phyloP scores from a whole-genome alignment of 2,113 vertebrate species.

The Cnemophilus loriae region DNA sequence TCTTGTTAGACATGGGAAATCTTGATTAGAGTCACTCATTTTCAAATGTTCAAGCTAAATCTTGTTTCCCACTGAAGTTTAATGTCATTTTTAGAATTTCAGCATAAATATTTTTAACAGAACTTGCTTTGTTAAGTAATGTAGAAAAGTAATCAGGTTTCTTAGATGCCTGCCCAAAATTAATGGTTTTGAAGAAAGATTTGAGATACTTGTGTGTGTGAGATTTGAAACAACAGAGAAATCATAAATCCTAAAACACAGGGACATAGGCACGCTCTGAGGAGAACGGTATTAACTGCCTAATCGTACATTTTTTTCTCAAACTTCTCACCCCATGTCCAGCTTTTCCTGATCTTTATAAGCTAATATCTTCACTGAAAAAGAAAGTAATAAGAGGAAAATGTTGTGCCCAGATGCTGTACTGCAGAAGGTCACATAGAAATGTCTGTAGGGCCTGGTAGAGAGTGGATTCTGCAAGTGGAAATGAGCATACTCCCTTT shows the following conservation, averaged over 20 bases:
- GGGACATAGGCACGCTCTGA: not conserved
- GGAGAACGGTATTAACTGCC: not conserved
- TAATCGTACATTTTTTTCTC: not conserved
- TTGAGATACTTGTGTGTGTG: not conserved
- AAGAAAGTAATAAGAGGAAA: not conserved
- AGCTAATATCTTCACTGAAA: not conserved
- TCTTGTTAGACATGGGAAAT: not conserved
- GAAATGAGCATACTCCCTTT: not conserved
- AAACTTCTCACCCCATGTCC: not conserved
- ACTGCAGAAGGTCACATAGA: not conserved
- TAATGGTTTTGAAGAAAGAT: not conserved
- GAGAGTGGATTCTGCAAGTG: not conserved
- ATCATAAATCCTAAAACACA: not conserved
- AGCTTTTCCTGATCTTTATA: not conserved
- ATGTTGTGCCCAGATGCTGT: constrained; percentile 30
- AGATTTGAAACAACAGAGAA: not conserved
- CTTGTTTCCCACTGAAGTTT: not conserved
- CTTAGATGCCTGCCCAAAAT: not conserved
- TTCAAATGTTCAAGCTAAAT: not conserved
- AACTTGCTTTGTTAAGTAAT: not conserved
- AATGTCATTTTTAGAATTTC: constrained; percentile 7
- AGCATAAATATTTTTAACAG: constrained; percentile 16
- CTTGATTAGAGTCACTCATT: not conserved
- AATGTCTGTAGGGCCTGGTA: not conserved
- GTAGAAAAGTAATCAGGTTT: not conserved